Conservation (phyloP, 2,797 vertebrate genomes). For the Microctenopoma steveboyesi region DNA sequence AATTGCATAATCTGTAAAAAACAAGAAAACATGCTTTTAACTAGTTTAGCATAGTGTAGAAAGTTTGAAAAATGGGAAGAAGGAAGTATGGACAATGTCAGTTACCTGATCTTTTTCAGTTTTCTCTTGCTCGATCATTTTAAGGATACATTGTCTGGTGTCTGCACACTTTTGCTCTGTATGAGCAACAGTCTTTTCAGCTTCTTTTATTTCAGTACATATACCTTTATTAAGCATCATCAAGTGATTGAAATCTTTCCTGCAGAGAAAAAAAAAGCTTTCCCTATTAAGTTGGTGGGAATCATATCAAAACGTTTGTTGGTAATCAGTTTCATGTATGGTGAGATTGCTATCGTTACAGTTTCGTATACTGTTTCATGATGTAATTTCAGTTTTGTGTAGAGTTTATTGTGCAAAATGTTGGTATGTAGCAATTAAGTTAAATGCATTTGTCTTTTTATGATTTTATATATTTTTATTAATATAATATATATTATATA, state of each 20-base stretch:
- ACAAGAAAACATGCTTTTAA: conserved; percentile 4
- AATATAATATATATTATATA: too few species aligned
- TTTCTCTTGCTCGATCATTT: conserved; percentile 46
- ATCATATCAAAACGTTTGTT: too few species aligned
- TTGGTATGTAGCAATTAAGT: not conserved
- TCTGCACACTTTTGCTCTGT: conserved; percentile 38
- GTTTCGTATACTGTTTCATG: conserved; percentile 7
- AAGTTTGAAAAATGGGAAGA: not conserved
- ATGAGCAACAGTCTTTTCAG: conserved; percentile 34
- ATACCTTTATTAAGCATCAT: conserved; percentile 33
- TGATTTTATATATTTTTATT: not conserved
- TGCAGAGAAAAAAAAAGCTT: conserved; percentile 34
- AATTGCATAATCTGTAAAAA: conserved; percentile 68
- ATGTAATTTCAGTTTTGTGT: not conserved
- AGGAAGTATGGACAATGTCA: not conserved
- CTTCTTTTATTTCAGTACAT: conserved; percentile 37
- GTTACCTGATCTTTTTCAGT: conserved; percentile 48
- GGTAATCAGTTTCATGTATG: conserved; percentile 4
- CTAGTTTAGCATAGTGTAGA: not conserved
- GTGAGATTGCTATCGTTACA: not conserved
- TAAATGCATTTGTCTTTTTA: not conserved
- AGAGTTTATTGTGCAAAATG: not conserved
- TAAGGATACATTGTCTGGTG: conserved; percentile 26
- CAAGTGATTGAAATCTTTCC: conserved; percentile 58
- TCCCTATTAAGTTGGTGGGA: conserved; percentile 8